phyloP scores from a whole-genome alignment of 2,797 vertebrate genomes.

The Macropodus opercularis region DNA sequence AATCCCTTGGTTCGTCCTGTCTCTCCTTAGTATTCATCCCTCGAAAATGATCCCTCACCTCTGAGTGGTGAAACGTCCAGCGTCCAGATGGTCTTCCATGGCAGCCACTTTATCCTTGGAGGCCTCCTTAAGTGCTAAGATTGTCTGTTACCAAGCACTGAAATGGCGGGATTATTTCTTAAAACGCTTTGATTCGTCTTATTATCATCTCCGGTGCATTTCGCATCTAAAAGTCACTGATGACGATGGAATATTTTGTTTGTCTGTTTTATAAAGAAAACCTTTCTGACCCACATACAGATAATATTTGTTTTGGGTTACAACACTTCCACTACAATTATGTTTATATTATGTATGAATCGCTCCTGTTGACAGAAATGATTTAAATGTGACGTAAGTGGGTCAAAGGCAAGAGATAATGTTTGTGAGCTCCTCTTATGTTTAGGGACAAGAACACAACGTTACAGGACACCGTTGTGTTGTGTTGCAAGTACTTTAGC shows the following conservation, averaged over 20 bases:
- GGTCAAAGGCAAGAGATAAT: slow-evolving; percentile 14
- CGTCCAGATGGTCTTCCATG: slow-evolving; percentile 50
- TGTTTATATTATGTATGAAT: slow-evolving; percentile 3
- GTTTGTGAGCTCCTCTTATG: too few species aligned
- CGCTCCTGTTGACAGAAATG: slow-evolving; percentile 22
- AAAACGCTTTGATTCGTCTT: not conserved
- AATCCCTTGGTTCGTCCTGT: slow-evolving; percentile 30
- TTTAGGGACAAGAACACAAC: too few species aligned
- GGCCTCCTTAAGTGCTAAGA: slow-evolving; percentile 12
- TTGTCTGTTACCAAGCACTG: slow-evolving; percentile 7
- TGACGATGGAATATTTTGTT: slow-evolving; percentile 1
- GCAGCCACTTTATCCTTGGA: slow-evolving; percentile 41
- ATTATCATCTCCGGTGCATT: slow-evolving; percentile 3
- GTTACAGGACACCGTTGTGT: too few species aligned
- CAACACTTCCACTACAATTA: slow-evolving; percentile 31
- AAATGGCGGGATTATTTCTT: slow-evolving; percentile 3
- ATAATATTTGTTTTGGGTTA: slow-evolving; percentile 53
- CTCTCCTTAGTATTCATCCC: slow-evolving; percentile 40
- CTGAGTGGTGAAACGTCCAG: slow-evolving; percentile 14
- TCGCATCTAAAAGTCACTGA: not conserved
- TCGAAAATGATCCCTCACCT: slow-evolving; percentile 44
- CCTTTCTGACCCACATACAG: slow-evolving; percentile 34
- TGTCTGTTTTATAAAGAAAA: not conserved
- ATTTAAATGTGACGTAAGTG: slow-evolving; percentile 12
- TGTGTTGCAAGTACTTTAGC: too few species aligned